Evolutionary conservation across 2,113 vertebrate species (phyloP).

Genomic region (Apaloderma vittatum): DNA sequence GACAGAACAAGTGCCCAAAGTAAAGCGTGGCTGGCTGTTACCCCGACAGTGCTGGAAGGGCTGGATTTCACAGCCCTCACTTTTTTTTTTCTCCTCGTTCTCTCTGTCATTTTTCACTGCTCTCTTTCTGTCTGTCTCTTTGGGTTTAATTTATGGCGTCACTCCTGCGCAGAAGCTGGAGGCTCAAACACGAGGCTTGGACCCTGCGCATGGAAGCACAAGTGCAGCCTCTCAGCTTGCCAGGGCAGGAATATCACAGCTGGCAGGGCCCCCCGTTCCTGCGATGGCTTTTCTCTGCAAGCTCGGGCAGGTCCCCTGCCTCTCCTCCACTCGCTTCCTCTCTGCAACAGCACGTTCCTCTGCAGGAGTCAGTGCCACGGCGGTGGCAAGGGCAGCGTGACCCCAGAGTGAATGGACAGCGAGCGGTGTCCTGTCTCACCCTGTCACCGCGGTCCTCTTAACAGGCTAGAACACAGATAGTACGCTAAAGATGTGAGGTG

Average conservation of each 20-base stretch:
- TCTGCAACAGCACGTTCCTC: not conserved
- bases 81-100: not conserved
- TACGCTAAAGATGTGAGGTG: not conserved
- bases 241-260: not conserved
- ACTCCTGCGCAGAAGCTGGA: not conserved
- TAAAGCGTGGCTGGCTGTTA: not conserved
- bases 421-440: not conserved
- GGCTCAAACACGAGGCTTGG: not conserved
- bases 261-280: not conserved
- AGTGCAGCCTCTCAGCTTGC: not conserved
- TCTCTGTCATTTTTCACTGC: not conserved
- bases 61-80: not conserved
- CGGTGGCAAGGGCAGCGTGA: not conserved
- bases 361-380: not conserved
- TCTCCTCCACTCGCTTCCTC: not conserved
- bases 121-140: not conserved
- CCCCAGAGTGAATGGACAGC: fast-evolving
- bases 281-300: not conserved
- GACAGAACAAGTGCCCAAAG: not conserved
- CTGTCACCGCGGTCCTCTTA: fast-evolving
- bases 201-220: not conserved
- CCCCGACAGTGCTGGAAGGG: not conserved
- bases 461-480: not conserved
- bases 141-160: not conserved
- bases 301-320: not conserved